Conservation (phyloP, 2,113 vertebrate genomes). For the Chascanopsetta lugubris region DNA sequence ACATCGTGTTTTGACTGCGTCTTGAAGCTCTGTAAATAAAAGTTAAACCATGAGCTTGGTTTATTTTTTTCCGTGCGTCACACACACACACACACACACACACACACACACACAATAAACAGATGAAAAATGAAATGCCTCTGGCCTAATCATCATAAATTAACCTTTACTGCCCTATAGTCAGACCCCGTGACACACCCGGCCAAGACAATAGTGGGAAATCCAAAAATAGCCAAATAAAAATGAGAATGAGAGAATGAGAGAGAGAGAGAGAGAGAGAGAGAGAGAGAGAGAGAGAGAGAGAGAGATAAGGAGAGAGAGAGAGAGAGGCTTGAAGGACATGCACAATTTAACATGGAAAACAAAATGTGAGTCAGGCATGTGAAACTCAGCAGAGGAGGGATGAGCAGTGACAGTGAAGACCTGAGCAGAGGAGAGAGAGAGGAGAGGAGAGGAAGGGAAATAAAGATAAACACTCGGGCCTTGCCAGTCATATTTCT, state of each 20-base stretch:
- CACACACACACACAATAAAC: conserved; percentile 15
- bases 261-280: background rate
- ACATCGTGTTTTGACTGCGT: no score
- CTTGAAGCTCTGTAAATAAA: no score
- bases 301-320: background rate
- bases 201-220: conserved; percentile 56
- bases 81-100: conserved; percentile 9
- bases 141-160: conserved; percentile 1
- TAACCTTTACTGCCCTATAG: conserved; percentile 13
- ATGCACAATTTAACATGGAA: conserved; percentile 46
- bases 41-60: no score
- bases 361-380: conserved; percentile 11
- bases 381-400: background rate
- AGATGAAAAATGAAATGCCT: conserved; percentile 12
- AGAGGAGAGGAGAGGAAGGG: conserved; percentile 33
- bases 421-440: conserved; percentile 13
- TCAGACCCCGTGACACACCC: conserved; percentile 5
- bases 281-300: background rate
- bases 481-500: conserved; percentile 81
- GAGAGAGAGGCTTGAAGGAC: conserved; percentile 35
- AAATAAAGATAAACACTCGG: conserved; percentile 78
- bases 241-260: no score
- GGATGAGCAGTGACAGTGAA: conserved; percentile 20
- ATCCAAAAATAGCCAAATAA: conserved; percentile 46
- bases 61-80: no score